Base-by-base conservation (phyloP, 30 jellyfish, hydroid and myxozoan genomes). In the Aurelia aurita complex sp. Pacific region DNA sequence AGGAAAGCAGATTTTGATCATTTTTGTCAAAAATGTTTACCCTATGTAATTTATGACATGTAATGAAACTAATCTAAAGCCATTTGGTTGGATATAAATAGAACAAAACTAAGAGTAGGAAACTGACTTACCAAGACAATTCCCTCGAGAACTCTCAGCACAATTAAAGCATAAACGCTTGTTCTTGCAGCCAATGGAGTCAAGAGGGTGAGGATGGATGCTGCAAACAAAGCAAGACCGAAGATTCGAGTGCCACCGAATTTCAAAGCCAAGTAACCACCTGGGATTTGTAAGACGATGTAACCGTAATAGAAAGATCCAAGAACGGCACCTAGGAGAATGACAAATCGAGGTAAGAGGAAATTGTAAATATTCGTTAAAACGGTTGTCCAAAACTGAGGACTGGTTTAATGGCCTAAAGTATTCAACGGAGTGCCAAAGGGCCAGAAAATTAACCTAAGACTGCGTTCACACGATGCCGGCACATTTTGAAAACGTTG, bases 281-380 rank as follows among this genome's bases (percentile, higher is more conserved):
- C 99, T 3, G 99, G 99, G 70, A 96, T 89, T 77, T 96, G 99
- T 51, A 96, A 85, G 34, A 96, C 90, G 77, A 96, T 89, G 89
- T 96, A 96, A 0, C 99, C 99, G 64, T 96, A 96, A 72, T 96
- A 96, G 76, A 96, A 96, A 4, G 97, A 87, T 5, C 99, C 99
- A 75, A 96, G 97, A 5, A 96, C 97, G 59, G 96, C 96, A 19
- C 99, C 99, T 96, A 53, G 6, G 10, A 68, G 53, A 68, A 16
- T 0, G 23, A 29, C 0, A 61, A 29, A 14, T 9, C 0, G 14
- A 46, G 57, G 57, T 46, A 46, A 46, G 2, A 1, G 8, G 57
- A 46, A 4, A 4, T 7, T 46, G 10, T 7, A 7, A 2, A 9
- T 46, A 4, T 46, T 46, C 0, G 8, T 46, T 46, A 0, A 46